Base-by-base conservation (phyloP, 2,797 vertebrate genomes). In the Prunella strophiata region DNA sequence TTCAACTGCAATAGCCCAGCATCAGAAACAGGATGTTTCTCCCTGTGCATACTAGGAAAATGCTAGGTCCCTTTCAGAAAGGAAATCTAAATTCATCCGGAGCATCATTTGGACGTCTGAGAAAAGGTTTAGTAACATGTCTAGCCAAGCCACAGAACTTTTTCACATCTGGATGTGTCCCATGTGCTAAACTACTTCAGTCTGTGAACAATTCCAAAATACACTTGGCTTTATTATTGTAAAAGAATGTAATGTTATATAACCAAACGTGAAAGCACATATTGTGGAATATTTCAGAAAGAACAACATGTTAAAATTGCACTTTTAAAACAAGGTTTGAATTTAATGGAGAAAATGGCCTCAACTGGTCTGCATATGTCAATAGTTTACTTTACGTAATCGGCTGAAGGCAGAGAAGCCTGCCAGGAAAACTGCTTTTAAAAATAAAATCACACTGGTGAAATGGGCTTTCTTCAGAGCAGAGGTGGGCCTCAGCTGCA, bases 91-190 rank as follows among this genome's bases (percentile, higher is more conserved):
- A 96, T 93, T 95, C 94, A 94, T 93, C 76, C 20, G 74, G 40
- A 85, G 74, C 93, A 93, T 94, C 95, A 94, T 93, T 95, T 86
- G 84, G 71, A 70, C 0, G 52, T 96, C 95, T 97, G 93, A 97
- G 95, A 93, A 96, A 96, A 93, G 89, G 84, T 95, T 96, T 94
- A 93, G 86, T 85, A 90, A 81, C 75, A 34, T 74, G 93, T 97
- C 96, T 97, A 93, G 96, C 96, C 96, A 97, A 97, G 91, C 96
- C 94, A 1, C 96, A 96, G 52, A 92, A 84, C 29, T 34, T 95
- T 97, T 96, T 96, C 91, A 88, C 88, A 96, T 97, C 91, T 97
- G 96, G 96, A 95, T 93, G 78, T 93, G 63, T 91, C 94, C 89
- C 91, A 67, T 74, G 93, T 95, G 89, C 83, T 95, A 96, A 96